phyloP scores from a whole-genome alignment of 1,140 invertebrate genomes.

The Calliphora vicina region DNA sequence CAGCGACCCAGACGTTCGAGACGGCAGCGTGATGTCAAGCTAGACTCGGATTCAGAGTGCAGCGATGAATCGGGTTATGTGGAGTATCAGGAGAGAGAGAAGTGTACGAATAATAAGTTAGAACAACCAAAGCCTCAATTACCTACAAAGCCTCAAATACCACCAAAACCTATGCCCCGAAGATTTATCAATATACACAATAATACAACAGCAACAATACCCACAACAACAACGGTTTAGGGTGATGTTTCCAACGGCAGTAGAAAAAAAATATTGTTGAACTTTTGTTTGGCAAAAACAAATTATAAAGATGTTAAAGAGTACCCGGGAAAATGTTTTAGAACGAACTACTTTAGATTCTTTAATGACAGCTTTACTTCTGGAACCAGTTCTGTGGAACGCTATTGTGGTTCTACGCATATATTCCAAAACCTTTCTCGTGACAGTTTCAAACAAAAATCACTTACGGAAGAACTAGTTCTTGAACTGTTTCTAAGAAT shows the following conservation, averaged over 20 bases:
- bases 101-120: not conserved
- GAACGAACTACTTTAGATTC: no score
- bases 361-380: no score
- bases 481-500: no score
- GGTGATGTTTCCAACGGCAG: no score
- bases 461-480: no score
- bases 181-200: slow-evolving; percentile 41
- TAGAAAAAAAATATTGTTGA: not conserved
- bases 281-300: no score
- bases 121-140: slow-evolving; percentile 22
- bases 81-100: slow-evolving; percentile 58
- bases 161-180: slow-evolving; percentile 56
- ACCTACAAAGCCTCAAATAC: slow-evolving; percentile 48
- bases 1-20: slow-evolving; percentile 8
- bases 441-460: no score
- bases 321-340: no score
- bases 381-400: no score
- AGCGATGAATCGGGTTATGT: slow-evolving; percentile 69
- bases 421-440: no score
- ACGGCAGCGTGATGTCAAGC: slow-evolving; percentile 35
- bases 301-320: no score
- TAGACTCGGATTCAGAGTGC: slow-evolving; percentile 55
- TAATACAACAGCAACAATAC: not conserved
- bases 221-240: not conserved
- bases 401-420: no score